phyloP scores from a whole-genome alignment of 2,113 vertebrate genomes.

The Pituophis catenifer region DNA sequence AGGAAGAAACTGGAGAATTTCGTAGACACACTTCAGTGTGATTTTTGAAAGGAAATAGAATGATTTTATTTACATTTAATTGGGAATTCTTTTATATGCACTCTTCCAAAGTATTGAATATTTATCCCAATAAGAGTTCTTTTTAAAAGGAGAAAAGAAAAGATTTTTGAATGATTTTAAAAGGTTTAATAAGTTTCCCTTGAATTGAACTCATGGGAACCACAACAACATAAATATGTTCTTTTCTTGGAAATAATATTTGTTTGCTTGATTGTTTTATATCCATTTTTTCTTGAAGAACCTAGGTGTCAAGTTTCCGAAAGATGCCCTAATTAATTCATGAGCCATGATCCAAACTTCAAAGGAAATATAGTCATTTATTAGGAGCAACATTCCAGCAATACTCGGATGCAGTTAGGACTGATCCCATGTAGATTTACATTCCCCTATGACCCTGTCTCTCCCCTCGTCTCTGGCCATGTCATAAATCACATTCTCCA shows the following conservation, averaged over 20 bases:
- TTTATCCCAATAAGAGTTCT: not conserved
- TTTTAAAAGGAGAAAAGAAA: not conserved
- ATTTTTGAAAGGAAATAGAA: constrained; percentile 32
- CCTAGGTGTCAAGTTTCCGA: too few relatives aligned
- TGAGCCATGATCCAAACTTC: too few relatives aligned
- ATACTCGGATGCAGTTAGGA: too few relatives aligned
- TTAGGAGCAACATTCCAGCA: too few relatives aligned
- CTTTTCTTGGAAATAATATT: not conserved
- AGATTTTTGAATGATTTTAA: not conserved
- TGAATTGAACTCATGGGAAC: not conserved
- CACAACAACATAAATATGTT: not conserved
- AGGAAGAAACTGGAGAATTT: not conserved
- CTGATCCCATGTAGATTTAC: too few relatives aligned
- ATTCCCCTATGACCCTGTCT: too few relatives aligned
- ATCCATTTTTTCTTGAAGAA: not conserved
- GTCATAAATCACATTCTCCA: too few relatives aligned
- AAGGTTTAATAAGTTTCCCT: not conserved
- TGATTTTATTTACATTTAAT: not conserved
- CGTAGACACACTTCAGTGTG: not conserved
- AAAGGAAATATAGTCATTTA: too few relatives aligned
- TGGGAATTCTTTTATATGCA: not conserved
- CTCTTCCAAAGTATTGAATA: not conserved
- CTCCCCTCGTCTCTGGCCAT: too few relatives aligned
- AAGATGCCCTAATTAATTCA: too few relatives aligned
- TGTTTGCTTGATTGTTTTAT: not conserved